Percentiles rank a stretch among this genome's conserved stretches.
These are phyloP conservation scores for Drosophila jambulina DNA, from an alignment of 1,140 invertebrate genomes.

Conservation along the genomic window DNA sequence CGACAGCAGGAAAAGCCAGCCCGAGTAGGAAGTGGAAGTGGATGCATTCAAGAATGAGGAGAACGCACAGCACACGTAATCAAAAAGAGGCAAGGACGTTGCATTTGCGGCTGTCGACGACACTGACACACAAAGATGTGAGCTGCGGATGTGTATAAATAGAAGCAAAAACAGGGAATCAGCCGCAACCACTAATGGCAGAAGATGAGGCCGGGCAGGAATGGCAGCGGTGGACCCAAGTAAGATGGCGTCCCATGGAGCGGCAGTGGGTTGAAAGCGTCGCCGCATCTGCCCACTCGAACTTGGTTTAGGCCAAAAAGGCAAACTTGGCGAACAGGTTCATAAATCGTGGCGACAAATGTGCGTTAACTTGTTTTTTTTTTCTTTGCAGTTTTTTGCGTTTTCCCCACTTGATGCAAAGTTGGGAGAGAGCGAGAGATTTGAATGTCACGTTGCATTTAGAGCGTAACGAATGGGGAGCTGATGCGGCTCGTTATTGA, in stretches of 20 bases:
- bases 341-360: constrained; percentile 69
- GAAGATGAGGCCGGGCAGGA: constrained; percentile 4
- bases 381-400: constrained; percentile 7
- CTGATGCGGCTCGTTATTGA: constrained; percentile 34
- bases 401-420: constrained; percentile 33
- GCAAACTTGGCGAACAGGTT: constrained; percentile 72
- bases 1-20: constrained; percentile 41
- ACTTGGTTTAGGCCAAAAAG: constrained; percentile 44
- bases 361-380: constrained; percentile 36
- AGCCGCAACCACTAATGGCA: constrained; percentile 34
- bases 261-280: constrained; percentile 31
- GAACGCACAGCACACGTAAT: constrained; percentile 24
- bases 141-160: constrained; percentile 37
- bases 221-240: constrained; percentile 38
- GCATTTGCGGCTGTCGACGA: constrained; percentile 25
- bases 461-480: constrained; percentile 47
- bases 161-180: constrained; percentile 23
- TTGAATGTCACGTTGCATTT: constrained; percentile 75
- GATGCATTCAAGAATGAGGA: constrained; percentile 14
- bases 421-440: constrained; percentile 41
- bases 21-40: constrained; percentile 47
- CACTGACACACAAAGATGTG: constrained; percentile 49
- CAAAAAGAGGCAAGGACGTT: constrained; percentile 39
- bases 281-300: constrained; percentile 57
- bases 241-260: constrained; percentile 54